Conservation (phyloP, 1,140 invertebrate species). For the Drosophila nigromelanica region DNA sequence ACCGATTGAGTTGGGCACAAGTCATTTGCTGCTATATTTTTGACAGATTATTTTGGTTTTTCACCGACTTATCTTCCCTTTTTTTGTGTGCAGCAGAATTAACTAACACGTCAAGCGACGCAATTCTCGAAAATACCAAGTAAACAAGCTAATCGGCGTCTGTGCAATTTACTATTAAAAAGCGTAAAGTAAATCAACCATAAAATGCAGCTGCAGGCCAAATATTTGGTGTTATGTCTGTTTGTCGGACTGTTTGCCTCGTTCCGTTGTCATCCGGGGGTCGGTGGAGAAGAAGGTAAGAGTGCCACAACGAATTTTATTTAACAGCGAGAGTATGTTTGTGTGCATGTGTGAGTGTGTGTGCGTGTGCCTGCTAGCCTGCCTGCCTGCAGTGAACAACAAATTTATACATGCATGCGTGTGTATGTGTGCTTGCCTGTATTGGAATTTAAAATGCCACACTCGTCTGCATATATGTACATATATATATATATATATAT, state of each 20-base stretch:
- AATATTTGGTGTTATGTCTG: conserved; percentile 68
- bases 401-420: conserved; percentile 20
- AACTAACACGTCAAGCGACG: conserved; percentile 39
- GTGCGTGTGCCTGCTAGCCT: conserved; percentile 1
- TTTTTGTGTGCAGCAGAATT: conserved; percentile 21
- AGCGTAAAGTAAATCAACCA: conserved; percentile 20
- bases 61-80: conserved; percentile 27
- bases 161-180: conserved; percentile 36
- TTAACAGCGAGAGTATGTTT: conserved; percentile 11
- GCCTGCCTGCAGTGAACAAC: conserved; percentile 24
- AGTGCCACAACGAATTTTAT: conserved; percentile 38
- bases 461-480: conserved; percentile 6
- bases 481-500: not conserved
- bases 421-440: conserved; percentile 22
- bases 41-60: conserved; percentile 22
- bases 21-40: not conserved
- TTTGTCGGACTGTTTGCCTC: conserved; percentile 68
- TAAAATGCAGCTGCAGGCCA: conserved; percentile 67
- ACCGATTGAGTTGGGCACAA: not conserved
- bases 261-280: conserved; percentile 36
- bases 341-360: not conserved
- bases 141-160: conserved; percentile 40
- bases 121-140: conserved; percentile 40
- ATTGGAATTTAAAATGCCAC: conserved; percentile 59
- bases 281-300: conserved; percentile 61